These are phyloP conservation scores for Acanthosepion pharaonis DNA, from an alignment of 2,888 invertebrate genomes.

Conservation along the genomic window DNA sequence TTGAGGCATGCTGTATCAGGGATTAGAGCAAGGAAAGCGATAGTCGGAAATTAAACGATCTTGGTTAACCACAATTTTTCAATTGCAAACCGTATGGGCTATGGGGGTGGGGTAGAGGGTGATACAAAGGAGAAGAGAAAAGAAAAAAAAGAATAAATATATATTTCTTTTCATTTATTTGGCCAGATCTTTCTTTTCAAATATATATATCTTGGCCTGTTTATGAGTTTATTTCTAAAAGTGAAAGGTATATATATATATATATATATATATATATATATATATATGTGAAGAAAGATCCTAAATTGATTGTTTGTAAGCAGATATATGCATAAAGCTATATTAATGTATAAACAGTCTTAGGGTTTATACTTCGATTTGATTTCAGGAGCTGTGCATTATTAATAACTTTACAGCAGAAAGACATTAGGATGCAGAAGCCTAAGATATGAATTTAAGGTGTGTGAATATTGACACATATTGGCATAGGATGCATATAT, in stretches of 20 bases:
- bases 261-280: neutral
- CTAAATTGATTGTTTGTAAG: no score
- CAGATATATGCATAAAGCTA: no score
- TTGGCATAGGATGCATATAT: no score
- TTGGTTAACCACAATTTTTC: slow-evolving; percentile 17
- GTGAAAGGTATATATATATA: neutral
- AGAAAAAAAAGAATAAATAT: neutral
- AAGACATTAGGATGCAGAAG: no score
- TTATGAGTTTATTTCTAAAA: slow-evolving; percentile 13
- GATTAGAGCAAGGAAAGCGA: neutral
- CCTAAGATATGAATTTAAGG: no score
- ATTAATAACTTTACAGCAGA: no score
- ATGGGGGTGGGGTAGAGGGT: neutral
- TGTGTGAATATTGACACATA: no score
- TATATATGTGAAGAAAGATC: no score
- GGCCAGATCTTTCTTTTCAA: neutral
- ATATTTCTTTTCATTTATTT: neutral
- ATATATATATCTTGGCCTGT: neutral
- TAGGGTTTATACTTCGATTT: no score
- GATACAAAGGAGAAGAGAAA: neutral
- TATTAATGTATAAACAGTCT: no score
- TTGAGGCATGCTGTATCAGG: neutral
- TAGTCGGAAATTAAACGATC: slow-evolving; percentile 10
- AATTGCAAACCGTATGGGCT: neutral
- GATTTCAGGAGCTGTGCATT: no score